Base-by-base conservation (phyloP, 2,113 vertebrate genomes). In the Dryoscopus gambensis region DNA sequence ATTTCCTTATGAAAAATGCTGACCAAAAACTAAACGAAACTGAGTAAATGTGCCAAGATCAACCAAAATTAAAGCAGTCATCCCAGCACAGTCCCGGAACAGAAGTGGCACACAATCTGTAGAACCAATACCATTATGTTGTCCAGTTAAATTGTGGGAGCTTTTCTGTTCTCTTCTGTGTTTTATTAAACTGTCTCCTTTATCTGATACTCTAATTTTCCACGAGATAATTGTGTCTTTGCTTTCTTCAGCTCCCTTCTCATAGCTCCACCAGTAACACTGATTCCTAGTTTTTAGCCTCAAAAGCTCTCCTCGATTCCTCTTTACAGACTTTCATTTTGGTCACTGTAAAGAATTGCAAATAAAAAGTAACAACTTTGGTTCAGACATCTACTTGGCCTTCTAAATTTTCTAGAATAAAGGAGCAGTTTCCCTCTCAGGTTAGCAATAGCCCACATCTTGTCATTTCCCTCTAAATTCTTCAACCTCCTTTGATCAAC, bases 311-410 rank as follows among this genome's bases (percentile, higher is more conserved):
- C 91, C 59, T 94, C 22, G 1, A 83, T 91, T 97, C 84, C 95
- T 95, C 97, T 96, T 96, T 93, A 86, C 59, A 98, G 94, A 94
- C 97, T 97, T 97, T 96, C 78, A 80, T 98, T 98, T 99, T 99
- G 98, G 98, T 99, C 98, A 98, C 98, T 98, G 97, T 97, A 97
- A 98, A 98, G 96, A 98, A 97, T 96, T 96, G 97, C 97, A 98
- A 98, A 97, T 96, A 94, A 97, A 97, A 95, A 98, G 97, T 97
- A 98, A 97, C 87, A 97, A 98, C 98, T 99, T 99, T 99, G 98
- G 99, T 98, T 99, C 98, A 97, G 97, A 97, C 95, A 92, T 95
- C 97, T 97, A 97, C 97, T 97, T 97, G 97, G 97, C 97, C 96
- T 97, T 96, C 97, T 98, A 97, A 93, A 97, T 96, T 94, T 97